Evolutionary conservation across 2,797 vertebrate genomes (phyloP), one percentile per base, ranked within the genome.

Genomic region (Capromys pilorides): DNA sequence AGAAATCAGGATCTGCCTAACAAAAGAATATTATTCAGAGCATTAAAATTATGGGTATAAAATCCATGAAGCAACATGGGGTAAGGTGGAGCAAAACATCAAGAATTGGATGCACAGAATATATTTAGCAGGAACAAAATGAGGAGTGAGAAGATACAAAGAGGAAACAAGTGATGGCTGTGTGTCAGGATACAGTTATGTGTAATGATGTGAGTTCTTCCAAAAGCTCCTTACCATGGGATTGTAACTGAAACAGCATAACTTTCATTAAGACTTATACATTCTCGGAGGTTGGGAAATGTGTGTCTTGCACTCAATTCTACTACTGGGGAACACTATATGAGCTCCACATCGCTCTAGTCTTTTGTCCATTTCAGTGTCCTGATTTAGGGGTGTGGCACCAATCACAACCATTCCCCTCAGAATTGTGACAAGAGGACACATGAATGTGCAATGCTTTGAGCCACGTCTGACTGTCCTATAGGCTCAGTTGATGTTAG

Each of bases 41-140:
- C 62, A 95, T 95, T 97, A 96, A 96, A 96, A 93, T 86, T 87
- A 90, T 49, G 54, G 67, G 85, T 95, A 77, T 97, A 86, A 96
- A 97, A 96, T 33, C 94, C 86, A 54, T 49, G 80, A 90, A 91
- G n/a, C 91, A 77, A 93, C 73, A 87, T 39, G 45, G 69, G 33
- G 78, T 95, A 80, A 77, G 33, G 26, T 0, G 61, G 75, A 54
- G 21, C 59, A 16, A 85, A 69, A 93, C 86, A 71, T 79, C 59
- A 39, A 36, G 66, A 94, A 39, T 36, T 61, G n/a, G 57, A 71
- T 57, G 36, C 28, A 6, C 64, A 85, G 61, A 67, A 66, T 39
- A 19, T 81, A 39, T 86, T 89, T 41, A 75, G 61, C 54, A 49
- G 39, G 22, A 77, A 93, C 64, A n/a, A 51, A 61, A 8, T 12